phyloP scores from a whole-genome alignment of 2,797 vertebrate species.

The Mastacembelus armatus region DNA sequence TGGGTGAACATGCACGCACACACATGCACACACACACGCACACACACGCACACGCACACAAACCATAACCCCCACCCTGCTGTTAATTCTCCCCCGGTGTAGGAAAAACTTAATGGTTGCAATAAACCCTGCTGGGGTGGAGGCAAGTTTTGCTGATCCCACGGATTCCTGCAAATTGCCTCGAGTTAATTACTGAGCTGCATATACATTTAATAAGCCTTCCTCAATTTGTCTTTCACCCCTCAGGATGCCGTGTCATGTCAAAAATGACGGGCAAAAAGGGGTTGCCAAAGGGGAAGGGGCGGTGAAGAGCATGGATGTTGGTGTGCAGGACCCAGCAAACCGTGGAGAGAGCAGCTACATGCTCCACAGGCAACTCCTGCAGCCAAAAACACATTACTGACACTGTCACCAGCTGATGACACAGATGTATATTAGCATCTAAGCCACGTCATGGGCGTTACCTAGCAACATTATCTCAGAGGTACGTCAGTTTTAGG shows the following conservation, averaged over 20 bases:
- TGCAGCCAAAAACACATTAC: slow-evolving; percentile 44
- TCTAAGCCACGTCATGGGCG: slow-evolving; percentile 20
- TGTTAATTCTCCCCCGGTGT: slow-evolving; percentile 76
- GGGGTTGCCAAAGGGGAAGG: slow-evolving; percentile 11
- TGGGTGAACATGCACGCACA: slow-evolving; percentile 23
- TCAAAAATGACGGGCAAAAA: slow-evolving; percentile 60
- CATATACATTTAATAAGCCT: slow-evolving; percentile 84
- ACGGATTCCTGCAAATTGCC: slow-evolving; percentile 84
- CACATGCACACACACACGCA: slow-evolving; percentile 8
- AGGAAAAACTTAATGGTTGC: slow-evolving; percentile 80
- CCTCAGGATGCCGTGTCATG: slow-evolving; percentile 71
- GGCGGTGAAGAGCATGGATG: slow-evolving; percentile 20
- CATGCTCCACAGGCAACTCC: slow-evolving; percentile 36
- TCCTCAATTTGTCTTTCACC: slow-evolving; percentile 78
- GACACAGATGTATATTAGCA: slow-evolving; percentile 34
- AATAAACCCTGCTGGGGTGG: slow-evolving; percentile 84
- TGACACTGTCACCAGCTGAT: slow-evolving; percentile 25
- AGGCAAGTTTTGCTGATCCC: slow-evolving; percentile 85
- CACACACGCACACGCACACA: slow-evolving; percentile 21
- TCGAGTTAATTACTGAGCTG: slow-evolving; percentile 85
- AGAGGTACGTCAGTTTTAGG: slow-evolving; percentile 22
- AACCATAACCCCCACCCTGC: slow-evolving; percentile 68
- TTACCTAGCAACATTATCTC: slow-evolving; percentile 26
- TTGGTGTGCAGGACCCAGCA: slow-evolving; percentile 17
- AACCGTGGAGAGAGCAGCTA: slow-evolving; percentile 10